Evolutionary conservation across 2,888 invertebrate genomes (phyloP), one percentile per base, ranked within the genome.

Genomic region (Cryptocephalus primarius): DNA sequence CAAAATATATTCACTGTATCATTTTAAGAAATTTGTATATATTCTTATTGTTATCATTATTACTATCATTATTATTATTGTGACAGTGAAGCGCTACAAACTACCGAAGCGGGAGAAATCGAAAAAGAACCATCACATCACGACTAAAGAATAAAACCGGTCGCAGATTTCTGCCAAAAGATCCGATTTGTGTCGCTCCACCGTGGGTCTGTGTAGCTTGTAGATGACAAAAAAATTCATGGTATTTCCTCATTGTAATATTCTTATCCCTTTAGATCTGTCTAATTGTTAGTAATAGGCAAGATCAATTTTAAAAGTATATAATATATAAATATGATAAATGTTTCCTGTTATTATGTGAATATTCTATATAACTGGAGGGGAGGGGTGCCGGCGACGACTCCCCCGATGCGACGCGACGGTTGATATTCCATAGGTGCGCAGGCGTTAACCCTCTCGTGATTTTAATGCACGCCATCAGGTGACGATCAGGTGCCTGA

Each of bases 281-380:
- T 69, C 67, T 67, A 60, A 64, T 65, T 68, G 67, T 68, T 68
- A 68, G 69, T 56, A 31, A 60, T 66, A 68, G 65, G 60, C 63
- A 65, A 66, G 67, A 69, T 68, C 67, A 64, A 64, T 68, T 63
- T 67, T 57, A 56, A 66, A 67, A 65, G 58, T 66, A 67, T 66
- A 68, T 69, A 69, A 67, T 70, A 70, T 70, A 70, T 70, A 46
- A 51, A 51, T 49, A 49, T 47, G 49, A 52, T 52, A 68, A 70
- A 71, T 71, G 70, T 71, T 71, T 70, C 70, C 69, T 70, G 70
- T 71, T 71, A 69, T 65, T 66, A 66, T 65, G 66, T 70, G 64
- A 68, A 69, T 68, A 69, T 68, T 68, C 65, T 69, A 69, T 69
- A 61, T 42, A 10, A 42, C 31, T 32, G 10, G 42, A 31, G 42